Conservation (phyloP, 2,888 invertebrate genomes). For the Drosophila atroscutellata region DNA sequence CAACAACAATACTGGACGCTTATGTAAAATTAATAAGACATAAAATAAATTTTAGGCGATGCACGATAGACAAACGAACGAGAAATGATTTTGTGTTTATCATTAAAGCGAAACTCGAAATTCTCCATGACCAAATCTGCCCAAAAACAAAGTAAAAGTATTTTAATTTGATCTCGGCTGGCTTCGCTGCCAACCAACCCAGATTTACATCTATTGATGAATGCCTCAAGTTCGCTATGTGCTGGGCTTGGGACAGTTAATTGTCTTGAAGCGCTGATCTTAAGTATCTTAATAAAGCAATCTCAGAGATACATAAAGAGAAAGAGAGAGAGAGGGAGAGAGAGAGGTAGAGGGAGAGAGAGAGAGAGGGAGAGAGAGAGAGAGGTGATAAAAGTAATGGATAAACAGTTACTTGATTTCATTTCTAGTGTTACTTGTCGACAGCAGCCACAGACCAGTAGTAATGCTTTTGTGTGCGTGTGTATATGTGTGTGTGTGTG, state of each 20-base stretch:
- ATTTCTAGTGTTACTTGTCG: conserved; percentile 20
- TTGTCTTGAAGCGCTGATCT: conserved; percentile 3
- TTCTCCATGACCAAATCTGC: conserved; percentile 15
- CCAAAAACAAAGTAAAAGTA: conserved; percentile 54
- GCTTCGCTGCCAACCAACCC: conserved; percentile 1
- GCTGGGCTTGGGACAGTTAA: conserved; percentile 13
- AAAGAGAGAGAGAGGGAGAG: neutral
- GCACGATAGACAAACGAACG: conserved; percentile 53
- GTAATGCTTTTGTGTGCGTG: neutral
- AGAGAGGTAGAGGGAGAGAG: no score
- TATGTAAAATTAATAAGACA: conserved; percentile 68
- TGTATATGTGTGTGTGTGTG: neutral
- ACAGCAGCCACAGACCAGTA: conserved; percentile 9
- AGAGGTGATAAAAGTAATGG: conserved; percentile 10
- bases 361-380: neutral
- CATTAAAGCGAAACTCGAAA: conserved; percentile 58
- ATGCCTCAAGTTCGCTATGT: conserved; percentile 1
- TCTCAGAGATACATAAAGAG: neutral
- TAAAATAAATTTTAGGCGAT: conserved; percentile 58
- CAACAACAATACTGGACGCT: conserved; percentile 23
- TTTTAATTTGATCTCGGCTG: neutral
- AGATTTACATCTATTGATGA: conserved; percentile 10
- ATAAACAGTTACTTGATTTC: conserved; percentile 10
- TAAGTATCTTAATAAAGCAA: conserved; percentile 4
- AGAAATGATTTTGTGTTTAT: conserved; percentile 48